Base-by-base conservation (phyloP, 2,113 vertebrate species). In the Galemys pyrenaicus region DNA sequence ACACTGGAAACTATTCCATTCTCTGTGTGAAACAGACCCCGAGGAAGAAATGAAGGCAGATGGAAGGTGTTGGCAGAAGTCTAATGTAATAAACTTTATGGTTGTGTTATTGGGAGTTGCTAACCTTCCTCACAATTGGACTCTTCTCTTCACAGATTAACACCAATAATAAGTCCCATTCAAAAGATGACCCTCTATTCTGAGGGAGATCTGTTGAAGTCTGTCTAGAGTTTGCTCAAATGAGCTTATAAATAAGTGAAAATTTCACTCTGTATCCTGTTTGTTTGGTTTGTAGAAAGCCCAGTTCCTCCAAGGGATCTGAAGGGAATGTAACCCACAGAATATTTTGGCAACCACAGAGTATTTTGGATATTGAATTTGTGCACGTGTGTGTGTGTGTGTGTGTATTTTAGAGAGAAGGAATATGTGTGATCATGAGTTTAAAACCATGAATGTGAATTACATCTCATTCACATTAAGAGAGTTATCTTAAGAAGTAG, bases 101-200 rank as follows among this genome's bases (percentile, higher is more conserved):
- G 28, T 64, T 77, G 30, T 65, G 16, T 46, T 91, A 58, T 92
- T 78, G 87, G 89, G 79, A 74, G 80, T 78, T 83, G 68, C 81
- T 95, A 74, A 78, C 81, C 94, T 85, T 90, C 81, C 56, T 81
- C 54, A 87, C 70, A 81, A 68, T 28, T 91, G 91, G 46, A 46
- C 49, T 95, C 39, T 78, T 85, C 54, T 93, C 39, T 64, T 60
- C 67, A 88, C 44, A 95, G 85, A 88, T 88, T 91, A 90, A 41
- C 56, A 81, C 74, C 26, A 73, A 51, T 84, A 74, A 85, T 73
- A 92, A 95, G 78, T 28, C 64, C 46, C 70, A 65, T 60, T 78
- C 68, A 88, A 88, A 92, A 78, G 37, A 74, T 94, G 82, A 49
- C 30, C 5, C 6, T 90, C 62, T 64, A 24, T 74, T 77, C 68